These are phyloP conservation scores for Dendronephthya gigantea DNA, from an alignment of 64 coral and sea anemone genomes.

Conservation along the genomic window DNA sequence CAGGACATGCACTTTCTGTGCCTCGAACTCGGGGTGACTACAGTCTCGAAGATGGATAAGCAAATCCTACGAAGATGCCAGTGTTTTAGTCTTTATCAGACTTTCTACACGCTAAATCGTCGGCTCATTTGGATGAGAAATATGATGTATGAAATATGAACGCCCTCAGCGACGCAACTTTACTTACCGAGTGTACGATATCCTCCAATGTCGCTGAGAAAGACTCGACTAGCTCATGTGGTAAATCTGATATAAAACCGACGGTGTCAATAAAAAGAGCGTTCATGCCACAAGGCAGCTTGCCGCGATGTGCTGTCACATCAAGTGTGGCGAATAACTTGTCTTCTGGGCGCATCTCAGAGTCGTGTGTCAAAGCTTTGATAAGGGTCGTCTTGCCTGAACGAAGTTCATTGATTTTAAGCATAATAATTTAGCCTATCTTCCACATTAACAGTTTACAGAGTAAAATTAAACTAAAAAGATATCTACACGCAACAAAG, in stretches of 20 bases:
- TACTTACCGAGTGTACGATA: slow-evolving; percentile 74
- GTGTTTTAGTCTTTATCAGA: not conserved
- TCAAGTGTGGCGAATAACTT: slow-evolving; percentile 98
- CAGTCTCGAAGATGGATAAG: slow-evolving; percentile 78
- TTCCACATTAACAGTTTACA: too few species aligned
- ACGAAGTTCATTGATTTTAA: too few species aligned
- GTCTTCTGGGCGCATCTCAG: slow-evolving; percentile 85
- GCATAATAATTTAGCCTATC: too few species aligned
- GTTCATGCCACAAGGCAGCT: slow-evolving; percentile 74
- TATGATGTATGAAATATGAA: not conserved
- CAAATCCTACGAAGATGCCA: slow-evolving; percentile 57
- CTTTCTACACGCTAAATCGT: not conserved
- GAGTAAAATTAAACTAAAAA: too few species aligned
- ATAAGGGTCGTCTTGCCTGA: slow-evolving; percentile 93
- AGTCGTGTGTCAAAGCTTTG: slow-evolving; percentile 74
- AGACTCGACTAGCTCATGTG: slow-evolving; percentile 85
- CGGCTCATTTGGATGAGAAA: too few species aligned
- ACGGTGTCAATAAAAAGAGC: slow-evolving; percentile 81
- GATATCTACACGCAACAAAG: too few species aligned
- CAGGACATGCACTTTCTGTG: slow-evolving; percentile 71
- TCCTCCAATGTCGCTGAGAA: slow-evolving; percentile 94
- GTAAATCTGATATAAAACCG: slow-evolving; percentile 90
- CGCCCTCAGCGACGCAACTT: not conserved
- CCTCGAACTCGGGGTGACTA: slow-evolving; percentile 67
- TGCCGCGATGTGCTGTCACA: slow-evolving; percentile 84